Conservation (phyloP, 2,888 invertebrate genomes). For the Aproaerema taeniolella region DNA sequence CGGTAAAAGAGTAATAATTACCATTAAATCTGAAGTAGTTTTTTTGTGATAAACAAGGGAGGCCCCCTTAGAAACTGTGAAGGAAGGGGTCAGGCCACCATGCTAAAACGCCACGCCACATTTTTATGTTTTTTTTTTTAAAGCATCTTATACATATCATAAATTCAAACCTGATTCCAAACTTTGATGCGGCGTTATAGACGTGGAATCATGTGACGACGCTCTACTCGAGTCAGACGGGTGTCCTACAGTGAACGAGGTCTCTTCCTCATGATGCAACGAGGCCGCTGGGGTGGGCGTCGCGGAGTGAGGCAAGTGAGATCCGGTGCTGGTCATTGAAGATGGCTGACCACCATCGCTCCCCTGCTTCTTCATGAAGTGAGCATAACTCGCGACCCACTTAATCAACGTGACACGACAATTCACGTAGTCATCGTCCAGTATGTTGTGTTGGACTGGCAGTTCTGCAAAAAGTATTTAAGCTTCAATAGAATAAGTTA, state of each 20-base stretch:
- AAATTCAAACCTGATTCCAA: slow-evolving; percentile 79
- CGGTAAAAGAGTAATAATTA: too few relatives aligned
- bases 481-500: too few relatives aligned
- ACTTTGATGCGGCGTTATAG: slow-evolving; percentile 77
- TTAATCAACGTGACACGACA: slow-evolving; percentile 92
- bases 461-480: slow-evolving; percentile 71
- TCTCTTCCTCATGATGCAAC: slow-evolving; percentile 66
- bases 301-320: slow-evolving; percentile 54
- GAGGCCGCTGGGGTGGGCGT: slow-evolving; percentile 60
- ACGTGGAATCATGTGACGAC: slow-evolving; percentile 68
- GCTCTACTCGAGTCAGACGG: slow-evolving; percentile 71
- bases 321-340: slow-evolving; percentile 64
- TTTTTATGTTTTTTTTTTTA: too few relatives aligned
- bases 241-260: slow-evolving; percentile 64
- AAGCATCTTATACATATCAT: too few relatives aligned
- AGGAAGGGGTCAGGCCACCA: too few relatives aligned
- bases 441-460: slow-evolving; percentile 84
- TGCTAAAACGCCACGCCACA: too few relatives aligned
- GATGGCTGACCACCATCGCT: slow-evolving; percentile 67
- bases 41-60: too few relatives aligned
- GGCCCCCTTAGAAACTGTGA: too few relatives aligned
- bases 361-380: slow-evolving; percentile 82
- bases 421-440: slow-evolving; percentile 81
- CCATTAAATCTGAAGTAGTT: too few relatives aligned
- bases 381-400: slow-evolving; percentile 92